Percentiles rank a stretch among this genome's conserved stretches.
Conservation (phyloP, 2,888 invertebrate genomes). For the Unio pictorum region DNA sequence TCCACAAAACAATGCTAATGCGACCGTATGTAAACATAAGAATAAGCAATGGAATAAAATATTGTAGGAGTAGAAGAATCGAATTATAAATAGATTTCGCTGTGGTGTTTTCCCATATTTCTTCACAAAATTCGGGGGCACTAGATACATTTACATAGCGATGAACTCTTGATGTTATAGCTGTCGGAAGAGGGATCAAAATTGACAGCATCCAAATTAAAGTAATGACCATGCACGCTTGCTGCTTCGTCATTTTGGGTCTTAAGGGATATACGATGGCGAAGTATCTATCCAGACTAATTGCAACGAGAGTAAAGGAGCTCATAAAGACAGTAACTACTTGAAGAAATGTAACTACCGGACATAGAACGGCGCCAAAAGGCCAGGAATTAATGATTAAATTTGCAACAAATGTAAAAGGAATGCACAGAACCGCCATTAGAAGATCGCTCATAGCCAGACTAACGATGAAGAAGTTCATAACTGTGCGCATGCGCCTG, state of each 20-base stretch:
- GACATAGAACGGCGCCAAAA: slow-evolving; percentile 86
- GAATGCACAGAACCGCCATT: slow-evolving; percentile 72
- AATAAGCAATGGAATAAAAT: slow-evolving; percentile 85
- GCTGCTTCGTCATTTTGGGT: slow-evolving; percentile 84
- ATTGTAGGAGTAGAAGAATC: slow-evolving; percentile 86
- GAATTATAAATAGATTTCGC: slow-evolving; percentile 79
- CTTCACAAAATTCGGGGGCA: slow-evolving; percentile 47
- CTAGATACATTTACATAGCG: slow-evolving; percentile 42
- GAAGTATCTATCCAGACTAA: slow-evolving; percentile 91
- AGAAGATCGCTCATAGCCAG: slow-evolving; percentile 72
- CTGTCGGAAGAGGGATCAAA: slow-evolving; percentile 85
- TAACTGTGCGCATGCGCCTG: slow-evolving; percentile 91
- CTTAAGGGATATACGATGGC: slow-evolving; percentile 91
- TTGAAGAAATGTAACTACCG: slow-evolving; percentile 86
- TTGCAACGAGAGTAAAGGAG: slow-evolving; percentile 91
- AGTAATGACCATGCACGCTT: slow-evolving; percentile 80
- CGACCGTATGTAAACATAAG: slow-evolving; percentile 90
- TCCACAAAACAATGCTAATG: slow-evolving; percentile 91
- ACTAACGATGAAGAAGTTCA: slow-evolving; percentile 79
- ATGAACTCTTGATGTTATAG: slow-evolving; percentile 79
- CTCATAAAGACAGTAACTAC: slow-evolving; percentile 77
- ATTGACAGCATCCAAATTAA: slow-evolving; percentile 84
- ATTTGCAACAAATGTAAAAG: slow-evolving; percentile 80
- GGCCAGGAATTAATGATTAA: slow-evolving; percentile 88
- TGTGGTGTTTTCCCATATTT: slow-evolving; percentile 46